Conservation (phyloP, 2,113 vertebrate genomes). For the Candoia aspera region DNA sequence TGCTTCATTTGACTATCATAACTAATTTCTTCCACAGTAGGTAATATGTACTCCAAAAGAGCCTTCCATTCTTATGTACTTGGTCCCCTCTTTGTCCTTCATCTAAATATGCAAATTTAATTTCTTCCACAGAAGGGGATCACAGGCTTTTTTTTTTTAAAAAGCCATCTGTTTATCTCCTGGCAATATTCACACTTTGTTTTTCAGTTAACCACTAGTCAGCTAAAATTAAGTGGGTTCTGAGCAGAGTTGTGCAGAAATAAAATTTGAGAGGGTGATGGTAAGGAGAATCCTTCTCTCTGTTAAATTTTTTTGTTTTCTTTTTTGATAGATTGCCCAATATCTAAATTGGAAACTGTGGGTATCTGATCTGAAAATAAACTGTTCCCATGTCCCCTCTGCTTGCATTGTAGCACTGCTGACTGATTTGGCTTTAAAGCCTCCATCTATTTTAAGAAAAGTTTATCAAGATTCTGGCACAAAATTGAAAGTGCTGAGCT, state of each 20-base stretch:
- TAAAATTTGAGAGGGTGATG: conserved; percentile 57
- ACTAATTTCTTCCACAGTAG: conserved; percentile 70
- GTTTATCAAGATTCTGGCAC: not conserved
- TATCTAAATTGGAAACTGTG: conserved; percentile 71
- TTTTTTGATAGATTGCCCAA: conserved; percentile 54
- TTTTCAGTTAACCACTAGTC: conserved; percentile 55
- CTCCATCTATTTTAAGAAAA: conserved; percentile 23
- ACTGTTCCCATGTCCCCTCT: conserved; percentile 58
- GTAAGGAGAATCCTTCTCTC: conserved; percentile 26
- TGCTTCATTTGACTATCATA: conserved; percentile 67
- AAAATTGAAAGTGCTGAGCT: not conserved
- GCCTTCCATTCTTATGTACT: conserved; percentile 58
- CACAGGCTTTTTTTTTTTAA: conserved; percentile 65
- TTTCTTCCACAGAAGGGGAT: conserved; percentile 71
- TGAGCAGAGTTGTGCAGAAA: conserved; percentile 41
- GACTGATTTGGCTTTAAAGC: not conserved
- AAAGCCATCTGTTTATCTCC: conserved; percentile 59
- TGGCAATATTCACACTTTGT: conserved; percentile 40
- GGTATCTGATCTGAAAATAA: conserved; percentile 69
- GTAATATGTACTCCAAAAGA: conserved; percentile 64
- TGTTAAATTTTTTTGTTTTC: conserved; percentile 54
- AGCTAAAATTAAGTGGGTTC: conserved; percentile 38
- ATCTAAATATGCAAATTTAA: conserved; percentile 66
- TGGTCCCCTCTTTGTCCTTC: not conserved
- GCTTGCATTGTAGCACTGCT: conserved; percentile 13